Base-by-base conservation (phyloP, 2,113 vertebrate species). In the Embiotoca jacksoni region DNA sequence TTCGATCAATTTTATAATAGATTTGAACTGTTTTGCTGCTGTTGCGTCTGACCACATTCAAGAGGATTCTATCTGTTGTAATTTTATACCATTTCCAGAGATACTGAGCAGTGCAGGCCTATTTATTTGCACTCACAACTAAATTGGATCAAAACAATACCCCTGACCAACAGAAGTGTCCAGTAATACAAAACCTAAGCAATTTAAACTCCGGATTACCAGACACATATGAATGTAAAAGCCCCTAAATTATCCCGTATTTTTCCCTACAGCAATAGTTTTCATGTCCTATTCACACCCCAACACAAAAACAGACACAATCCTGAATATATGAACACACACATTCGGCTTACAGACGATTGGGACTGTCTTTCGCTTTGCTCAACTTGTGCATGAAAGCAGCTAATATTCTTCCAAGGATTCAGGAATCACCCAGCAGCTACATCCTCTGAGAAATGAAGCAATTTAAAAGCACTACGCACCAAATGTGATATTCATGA, bases 401-500 rank as follows among this genome's bases (percentile, higher is more conserved):
- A 79, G 77, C 86, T 92, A 88, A 94, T 92, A 87, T 80, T 79
- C 66, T 78, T 75, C 66, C 59, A 30, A 69, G 60, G 72, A 89
- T 81, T 82, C 78, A 76, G 83, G 86, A 91, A 90, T 91, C 89
- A 84, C 85, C 86, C 80, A 1, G 62, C 83, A 83, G 82, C 87
- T 76, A 77, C 82, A 60, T 91, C 88, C 79, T 73, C 81, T 39
- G 82, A 93, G 90, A 90, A 92, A 91, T 88, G 87, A 94, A 92
- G 92, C 92, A 90, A 91, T 94, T 91, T 93, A 89, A 94, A 92
- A 90, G 80, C 92, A 81, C 88, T 88, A 80, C 68, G 57, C 87
- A 88, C 86, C 86, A 90, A 92, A 94, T 92, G 92, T 85, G 90
- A 93, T 92, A 92, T 93, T 92, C 86, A 92, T 92, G 91, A 94